Percentiles rank a stretch among this genome's conserved stretches.
These are phyloP conservation scores for Seladonia tumulorum DNA, from an alignment of 2,888 invertebrate species.

Conservation along the genomic window DNA sequence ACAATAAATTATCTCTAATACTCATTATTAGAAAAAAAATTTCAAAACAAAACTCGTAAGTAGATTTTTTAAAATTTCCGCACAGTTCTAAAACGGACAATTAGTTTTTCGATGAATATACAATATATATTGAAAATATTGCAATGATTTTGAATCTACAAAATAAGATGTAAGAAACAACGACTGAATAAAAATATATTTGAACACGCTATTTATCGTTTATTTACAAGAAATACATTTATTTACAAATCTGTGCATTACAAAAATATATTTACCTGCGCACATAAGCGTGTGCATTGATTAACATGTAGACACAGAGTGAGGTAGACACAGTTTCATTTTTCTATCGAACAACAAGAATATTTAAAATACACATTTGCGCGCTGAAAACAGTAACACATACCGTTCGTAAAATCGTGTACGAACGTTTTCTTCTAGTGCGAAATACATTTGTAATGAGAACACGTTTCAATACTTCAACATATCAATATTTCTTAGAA, in stretches of 20 bases:
- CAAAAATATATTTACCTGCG: conserved; percentile 71
- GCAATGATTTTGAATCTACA: background rate
- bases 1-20: background rate
- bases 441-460: conserved; percentile 31
- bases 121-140: conserved; percentile 5
- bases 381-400: conserved; percentile 23
- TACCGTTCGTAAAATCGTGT: conserved; percentile 27
- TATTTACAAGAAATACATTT: conserved; percentile 63
- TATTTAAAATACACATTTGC: conserved; percentile 61
- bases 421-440: conserved; percentile 12
- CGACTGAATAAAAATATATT: conserved; percentile 9
- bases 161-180: conserved; percentile 10
- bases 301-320: conserved; percentile 55
- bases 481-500: conserved; percentile 34
- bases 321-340: conserved; percentile 65
- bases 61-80: background rate
- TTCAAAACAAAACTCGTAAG: background rate
- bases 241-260: conserved; percentile 65
- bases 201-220: conserved; percentile 30
- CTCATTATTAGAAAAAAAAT: background rate
- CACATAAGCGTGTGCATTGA: conserved; percentile 59
- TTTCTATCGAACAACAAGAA: conserved; percentile 41
- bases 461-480: conserved; percentile 39
- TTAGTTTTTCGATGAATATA: conserved; percentile 3
- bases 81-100: background rate